Conservation (phyloP, 1,140 invertebrate genomes). For the Pogonus chalceus region DNA sequence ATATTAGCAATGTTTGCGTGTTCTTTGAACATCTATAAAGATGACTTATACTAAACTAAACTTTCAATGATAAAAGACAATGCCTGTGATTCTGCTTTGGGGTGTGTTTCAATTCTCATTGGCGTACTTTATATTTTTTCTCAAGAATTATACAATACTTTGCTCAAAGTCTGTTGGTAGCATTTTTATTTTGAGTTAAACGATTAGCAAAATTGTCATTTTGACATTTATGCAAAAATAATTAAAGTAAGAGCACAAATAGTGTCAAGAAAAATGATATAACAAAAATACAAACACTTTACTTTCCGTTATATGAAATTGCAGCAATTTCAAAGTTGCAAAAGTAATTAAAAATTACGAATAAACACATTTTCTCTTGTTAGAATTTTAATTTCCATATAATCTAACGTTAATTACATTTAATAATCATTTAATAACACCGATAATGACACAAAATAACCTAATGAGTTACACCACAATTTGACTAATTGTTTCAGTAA, state of each 20-base stretch:
- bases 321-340: background rate
- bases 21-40: background rate
- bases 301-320: too few species aligned
- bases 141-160: background rate
- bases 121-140: background rate
- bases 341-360: background rate
- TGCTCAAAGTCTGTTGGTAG: background rate
- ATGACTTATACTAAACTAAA: constrained; percentile 2
- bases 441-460: constrained; percentile 6
- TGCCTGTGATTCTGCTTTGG: background rate
- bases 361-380: background rate
- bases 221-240: too few species aligned
- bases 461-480: constrained; percentile 1
- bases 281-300: too few species aligned
- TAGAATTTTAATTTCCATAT: background rate
- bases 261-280: too few species aligned
- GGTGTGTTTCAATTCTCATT: background rate
- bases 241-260: too few species aligned
- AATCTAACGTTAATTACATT: constrained; percentile 1
- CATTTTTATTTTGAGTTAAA: too few species aligned
- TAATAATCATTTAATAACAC: constrained; percentile 5
- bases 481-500: constrained; percentile 1
- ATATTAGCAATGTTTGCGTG: background rate
- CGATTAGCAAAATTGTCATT: too few species aligned
- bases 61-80: constrained; percentile 5